Conservation (phyloP, 23 tunicate species). For the Aplidium turbinatum region DNA sequence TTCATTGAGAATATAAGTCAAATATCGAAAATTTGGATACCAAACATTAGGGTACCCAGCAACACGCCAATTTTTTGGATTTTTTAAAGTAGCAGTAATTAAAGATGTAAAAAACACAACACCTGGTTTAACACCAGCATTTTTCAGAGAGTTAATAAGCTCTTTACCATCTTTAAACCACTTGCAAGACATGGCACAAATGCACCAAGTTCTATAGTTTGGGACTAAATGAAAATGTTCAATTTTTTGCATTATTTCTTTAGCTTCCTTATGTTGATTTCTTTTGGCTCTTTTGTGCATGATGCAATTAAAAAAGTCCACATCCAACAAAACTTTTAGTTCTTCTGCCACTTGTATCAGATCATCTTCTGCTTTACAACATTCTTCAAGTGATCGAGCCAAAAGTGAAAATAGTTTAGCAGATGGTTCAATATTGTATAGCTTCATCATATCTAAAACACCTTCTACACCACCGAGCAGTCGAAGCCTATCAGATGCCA, state of each 20-base stretch:
- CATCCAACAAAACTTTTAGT: conserved; percentile 33
- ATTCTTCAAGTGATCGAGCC: conserved; percentile 19
- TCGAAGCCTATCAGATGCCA: conserved; percentile 46
- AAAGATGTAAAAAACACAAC: conserved; percentile 35
- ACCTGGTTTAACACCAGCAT: conserved; percentile 33
- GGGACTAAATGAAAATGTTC: conserved; percentile 22
- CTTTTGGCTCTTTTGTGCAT: conserved; percentile 38
- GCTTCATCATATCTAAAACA: conserved; percentile 43
- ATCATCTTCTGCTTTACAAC: conserved; percentile 29
- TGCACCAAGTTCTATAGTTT: conserved; percentile 73
- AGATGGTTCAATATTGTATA: conserved; percentile 37
- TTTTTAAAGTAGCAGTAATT: conserved; percentile 31
- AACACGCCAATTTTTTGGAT: not conserved
- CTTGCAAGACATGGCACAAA: conserved; percentile 46
- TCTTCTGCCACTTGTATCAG: conserved; percentile 40
- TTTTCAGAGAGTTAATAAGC: conserved; percentile 32
- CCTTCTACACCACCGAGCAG: conserved; percentile 65
- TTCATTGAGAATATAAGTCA: conserved; percentile 36
- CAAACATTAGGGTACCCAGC: conserved; percentile 38
- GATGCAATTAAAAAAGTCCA: conserved; percentile 68
- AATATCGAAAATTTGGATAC: conserved; percentile 53
- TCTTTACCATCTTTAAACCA: conserved; percentile 23
- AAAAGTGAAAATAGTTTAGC: conserved; percentile 24
- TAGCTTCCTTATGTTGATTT: conserved; percentile 3
- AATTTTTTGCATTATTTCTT: conserved; percentile 35